phyloP scores from a whole-genome alignment of 2,888 invertebrate genomes.

The Noctua pronuba region DNA sequence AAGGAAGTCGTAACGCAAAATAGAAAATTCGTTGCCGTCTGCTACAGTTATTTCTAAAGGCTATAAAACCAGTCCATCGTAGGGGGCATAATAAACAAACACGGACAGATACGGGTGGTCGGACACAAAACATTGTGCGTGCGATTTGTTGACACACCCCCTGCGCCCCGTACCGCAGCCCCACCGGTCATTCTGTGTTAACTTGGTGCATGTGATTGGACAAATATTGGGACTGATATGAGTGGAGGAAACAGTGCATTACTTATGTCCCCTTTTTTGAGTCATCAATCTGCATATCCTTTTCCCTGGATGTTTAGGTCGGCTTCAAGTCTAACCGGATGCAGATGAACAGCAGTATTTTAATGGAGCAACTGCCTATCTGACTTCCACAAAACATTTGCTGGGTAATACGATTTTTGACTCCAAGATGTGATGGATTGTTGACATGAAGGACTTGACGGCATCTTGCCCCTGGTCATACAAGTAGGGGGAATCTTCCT shows the following conservation, averaged over 20 bases:
- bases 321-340: background rate
- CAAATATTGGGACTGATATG: constrained; percentile 46
- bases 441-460: background rate
- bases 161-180: constrained; percentile 67
- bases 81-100: constrained; percentile 83
- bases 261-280: background rate
- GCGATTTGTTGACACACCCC: constrained; percentile 84
- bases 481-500: background rate
- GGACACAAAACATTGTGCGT: constrained; percentile 76
- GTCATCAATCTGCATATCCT: background rate
- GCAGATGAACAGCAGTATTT: background rate
- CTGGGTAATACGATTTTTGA: background rate
- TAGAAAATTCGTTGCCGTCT: constrained; percentile 74
- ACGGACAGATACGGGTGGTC: constrained; percentile 85
- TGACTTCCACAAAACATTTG: background rate
- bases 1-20: constrained; percentile 76
- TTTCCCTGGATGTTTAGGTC: background rate
- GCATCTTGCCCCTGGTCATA: background rate
- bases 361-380: background rate
- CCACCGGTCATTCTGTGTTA: constrained; percentile 62
- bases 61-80: constrained; percentile 79
- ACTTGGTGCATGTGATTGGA: constrained; percentile 43
- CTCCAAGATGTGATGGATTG: background rate
- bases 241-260: constrained; percentile 4
- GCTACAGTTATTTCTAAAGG: constrained; percentile 81